Percentiles rank a stretch among this genome's conserved stretches.
phyloP scores from a whole-genome alignment of 37 sponge, comb jelly and placozoan species.

The Theonella swinhoei region DNA sequence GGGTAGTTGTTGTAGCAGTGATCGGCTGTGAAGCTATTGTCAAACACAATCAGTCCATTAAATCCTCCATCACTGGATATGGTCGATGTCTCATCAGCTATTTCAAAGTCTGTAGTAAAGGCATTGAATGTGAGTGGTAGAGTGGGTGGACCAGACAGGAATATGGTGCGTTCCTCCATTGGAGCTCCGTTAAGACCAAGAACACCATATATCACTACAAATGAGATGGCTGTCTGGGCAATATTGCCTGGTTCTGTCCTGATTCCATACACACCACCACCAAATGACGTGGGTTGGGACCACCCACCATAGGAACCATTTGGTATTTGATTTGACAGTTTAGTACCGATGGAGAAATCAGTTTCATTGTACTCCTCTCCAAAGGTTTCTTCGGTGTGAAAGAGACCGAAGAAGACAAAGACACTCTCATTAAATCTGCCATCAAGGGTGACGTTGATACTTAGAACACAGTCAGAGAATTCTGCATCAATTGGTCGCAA shows the following conservation, averaged over 20 bases:
- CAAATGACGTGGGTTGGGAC: conserved; percentile 49
- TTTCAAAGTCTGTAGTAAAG: conserved; percentile 11
- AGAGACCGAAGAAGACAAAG: conserved; percentile 57
- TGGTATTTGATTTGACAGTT: conserved; percentile 2
- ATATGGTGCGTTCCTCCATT: not conserved
- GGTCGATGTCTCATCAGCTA: not conserved
- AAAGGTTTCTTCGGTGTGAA: conserved; percentile 45
- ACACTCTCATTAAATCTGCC: not conserved
- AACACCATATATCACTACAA: conserved; percentile 37
- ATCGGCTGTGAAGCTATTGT: conserved; percentile 51
- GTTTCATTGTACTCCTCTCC: conserved; percentile 47
- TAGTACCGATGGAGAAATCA: conserved; percentile 36
- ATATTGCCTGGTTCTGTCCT: conserved; percentile 39
- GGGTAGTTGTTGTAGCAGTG: conserved; percentile 59
- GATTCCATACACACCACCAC: conserved; percentile 48
- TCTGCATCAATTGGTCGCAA: conserved; percentile 51
- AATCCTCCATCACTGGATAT: conserved; percentile 21
- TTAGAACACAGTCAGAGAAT: conserved; percentile 59
- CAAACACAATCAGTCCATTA: conserved; percentile 41
- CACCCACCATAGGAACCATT: conserved; percentile 65
- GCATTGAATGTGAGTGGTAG: not conserved
- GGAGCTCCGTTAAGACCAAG: not conserved
- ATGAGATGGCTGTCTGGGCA: conserved; percentile 48
- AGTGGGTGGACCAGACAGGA: conserved; percentile 42
- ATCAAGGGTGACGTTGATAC: conserved; percentile 55